Percentiles rank a stretch among this genome's conserved stretches.
These are phyloP conservation scores for Temnothorax nylanderi DNA, from an alignment of 1,140 invertebrate species.

Conservation along the genomic window DNA sequence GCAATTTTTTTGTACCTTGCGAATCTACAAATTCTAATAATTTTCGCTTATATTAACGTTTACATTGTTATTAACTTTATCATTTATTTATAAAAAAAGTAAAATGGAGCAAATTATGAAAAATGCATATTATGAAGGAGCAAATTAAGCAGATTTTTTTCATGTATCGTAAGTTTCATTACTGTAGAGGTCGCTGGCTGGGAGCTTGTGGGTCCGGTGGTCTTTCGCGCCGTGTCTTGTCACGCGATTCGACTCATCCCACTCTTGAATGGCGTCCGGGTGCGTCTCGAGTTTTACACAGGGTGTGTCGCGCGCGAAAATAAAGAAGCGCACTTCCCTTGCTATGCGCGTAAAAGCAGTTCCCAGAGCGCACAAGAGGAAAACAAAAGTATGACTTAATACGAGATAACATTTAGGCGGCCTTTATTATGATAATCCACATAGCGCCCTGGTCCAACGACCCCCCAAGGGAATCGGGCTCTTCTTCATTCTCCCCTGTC, in stretches of 20 bases:
- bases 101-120: no score
- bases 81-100: no score
- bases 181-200: no score
- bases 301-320: slow-evolving; percentile 31
- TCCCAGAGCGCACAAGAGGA: slow-evolving; percentile 76
- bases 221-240: neutral
- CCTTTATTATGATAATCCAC: slow-evolving; percentile 83
- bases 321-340: slow-evolving; percentile 50
- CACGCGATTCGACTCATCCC: slow-evolving; percentile 27
- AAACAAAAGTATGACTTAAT: slow-evolving; percentile 83
- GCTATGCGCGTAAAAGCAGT: slow-evolving; percentile 43
- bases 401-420: slow-evolving; percentile 83
- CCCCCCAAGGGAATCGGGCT: slow-evolving; percentile 73
- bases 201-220: no score
- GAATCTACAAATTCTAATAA: no score
- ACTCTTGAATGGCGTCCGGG: neutral
- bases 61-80: no score
- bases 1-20: no score
- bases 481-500: slow-evolving; percentile 27
- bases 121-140: no score
- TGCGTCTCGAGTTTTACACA: neutral
- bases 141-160: no score
- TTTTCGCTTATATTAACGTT: no score
- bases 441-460: slow-evolving; percentile 82
- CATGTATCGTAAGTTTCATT: no score